phyloP scores from a whole-genome alignment of 1,140 invertebrate genomes.

The Ctenoplectra terminalis region DNA sequence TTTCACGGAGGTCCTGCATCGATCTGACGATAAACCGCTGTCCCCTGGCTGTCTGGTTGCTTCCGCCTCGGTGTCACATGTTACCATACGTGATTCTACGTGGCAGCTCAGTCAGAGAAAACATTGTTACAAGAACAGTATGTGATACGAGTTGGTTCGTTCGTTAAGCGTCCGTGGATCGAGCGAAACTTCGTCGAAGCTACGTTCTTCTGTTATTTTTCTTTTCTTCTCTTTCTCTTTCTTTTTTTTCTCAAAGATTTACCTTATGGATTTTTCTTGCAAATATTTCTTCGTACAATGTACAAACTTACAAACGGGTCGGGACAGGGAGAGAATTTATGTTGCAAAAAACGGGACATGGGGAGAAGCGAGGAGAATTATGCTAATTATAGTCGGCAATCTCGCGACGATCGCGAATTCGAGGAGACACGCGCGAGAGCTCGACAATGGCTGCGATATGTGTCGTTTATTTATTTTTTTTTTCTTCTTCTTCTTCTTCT shows the following conservation, averaged over 20 bases:
- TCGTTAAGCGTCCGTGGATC: not conserved
- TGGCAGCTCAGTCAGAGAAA: conserved; percentile 1
- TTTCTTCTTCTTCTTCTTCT: not conserved
- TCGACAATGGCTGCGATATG: conserved; percentile 53
- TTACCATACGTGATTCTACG: not conserved
- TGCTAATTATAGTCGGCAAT: conserved; percentile 26
- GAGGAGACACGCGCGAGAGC: conserved; percentile 27
- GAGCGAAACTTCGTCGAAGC: conserved; percentile 1
- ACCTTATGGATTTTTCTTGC: not conserved
- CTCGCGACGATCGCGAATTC: conserved; percentile 30
- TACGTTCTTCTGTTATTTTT: not conserved
- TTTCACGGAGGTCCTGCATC: not conserved
- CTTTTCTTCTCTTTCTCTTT: too few species aligned
- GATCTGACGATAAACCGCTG: conserved; percentile 19
- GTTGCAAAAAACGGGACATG: conserved; percentile 17
- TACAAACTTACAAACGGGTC: conserved; percentile 49
- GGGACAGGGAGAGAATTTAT: not conserved
- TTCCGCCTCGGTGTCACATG: conserved; percentile 15
- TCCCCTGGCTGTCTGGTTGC: conserved; percentile 28
- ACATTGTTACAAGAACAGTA: conserved; percentile 11
- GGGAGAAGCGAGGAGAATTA: not conserved
- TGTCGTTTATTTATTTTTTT: conserved; percentile 30
- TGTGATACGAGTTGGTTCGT: not conserved
- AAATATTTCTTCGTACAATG: conserved; percentile 8
- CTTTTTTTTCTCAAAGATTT: not conserved